These are phyloP conservation scores for Quadroppia sp. DNA, from an alignment of 2,888 invertebrate species.

Conservation along the genomic window DNA sequence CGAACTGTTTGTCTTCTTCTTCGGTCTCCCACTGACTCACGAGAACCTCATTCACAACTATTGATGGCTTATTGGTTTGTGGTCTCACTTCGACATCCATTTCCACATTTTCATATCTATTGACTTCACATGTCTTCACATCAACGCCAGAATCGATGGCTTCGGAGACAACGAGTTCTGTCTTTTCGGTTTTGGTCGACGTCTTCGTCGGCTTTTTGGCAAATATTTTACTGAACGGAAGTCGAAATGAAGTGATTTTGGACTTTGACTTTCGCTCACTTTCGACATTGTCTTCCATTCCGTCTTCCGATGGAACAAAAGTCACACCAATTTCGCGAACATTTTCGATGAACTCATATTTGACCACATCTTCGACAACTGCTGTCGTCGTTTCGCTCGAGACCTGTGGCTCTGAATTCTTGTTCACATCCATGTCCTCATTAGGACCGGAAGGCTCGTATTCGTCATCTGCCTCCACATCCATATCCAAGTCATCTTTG, in stretches of 20 bases:
- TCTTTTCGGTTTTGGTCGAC: neutral
- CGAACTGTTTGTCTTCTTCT: neutral
- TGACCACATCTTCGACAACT: neutral
- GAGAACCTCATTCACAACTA: neutral
- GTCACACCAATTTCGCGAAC: conserved; percentile 28
- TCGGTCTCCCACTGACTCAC: neutral
- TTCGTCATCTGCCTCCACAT: neutral
- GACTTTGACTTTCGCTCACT: neutral
- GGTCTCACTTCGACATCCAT: neutral
- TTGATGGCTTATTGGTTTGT: neutral
- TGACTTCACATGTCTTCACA: neutral
- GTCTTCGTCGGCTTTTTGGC: neutral
- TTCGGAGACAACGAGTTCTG: too few species aligned
- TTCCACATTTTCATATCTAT: conserved; percentile 4
- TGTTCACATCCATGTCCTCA: conserved; percentile 3
- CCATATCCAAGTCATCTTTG: neutral
- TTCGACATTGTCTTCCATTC: conserved; percentile 24
- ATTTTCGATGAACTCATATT: conserved; percentile 24
- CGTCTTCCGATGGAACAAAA: conserved; percentile 30
- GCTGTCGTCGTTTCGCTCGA: neutral
- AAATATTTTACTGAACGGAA: neutral
- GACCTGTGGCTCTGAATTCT: neutral
- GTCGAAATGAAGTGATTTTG: neutral
- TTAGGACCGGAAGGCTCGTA: neutral
- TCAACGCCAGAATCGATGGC: neutral